phyloP scores from a whole-genome alignment of 1,140 invertebrate species.

The Cherax destructor region DNA sequence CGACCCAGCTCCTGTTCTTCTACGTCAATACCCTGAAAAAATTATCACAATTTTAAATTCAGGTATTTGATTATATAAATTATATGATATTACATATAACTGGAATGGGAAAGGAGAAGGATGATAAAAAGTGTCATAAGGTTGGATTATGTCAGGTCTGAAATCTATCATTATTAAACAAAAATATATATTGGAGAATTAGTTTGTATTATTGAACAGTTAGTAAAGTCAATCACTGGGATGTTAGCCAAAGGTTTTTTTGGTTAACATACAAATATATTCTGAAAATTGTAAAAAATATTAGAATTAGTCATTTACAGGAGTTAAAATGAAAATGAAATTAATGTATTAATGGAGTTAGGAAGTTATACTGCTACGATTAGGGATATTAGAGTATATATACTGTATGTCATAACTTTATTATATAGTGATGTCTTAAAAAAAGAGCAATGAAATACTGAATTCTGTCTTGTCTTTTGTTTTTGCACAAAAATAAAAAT shows the following conservation, averaged over 20 bases:
- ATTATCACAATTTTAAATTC: not conserved
- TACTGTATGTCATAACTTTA: not conserved
- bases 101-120: not conserved
- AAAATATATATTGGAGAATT: not conserved
- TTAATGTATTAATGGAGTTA: not conserved
- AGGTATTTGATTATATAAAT: not conserved
- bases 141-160: not conserved
- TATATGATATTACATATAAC: not conserved
- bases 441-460: not conserved
- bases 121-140: not conserved
- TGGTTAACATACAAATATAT: not conserved
- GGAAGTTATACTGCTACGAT: not conserved
- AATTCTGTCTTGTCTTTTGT: not conserved
- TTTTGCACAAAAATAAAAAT: not conserved
- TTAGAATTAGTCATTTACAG: not conserved
- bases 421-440: not conserved
- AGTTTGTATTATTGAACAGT: not conserved
- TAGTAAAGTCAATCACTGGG: not conserved
- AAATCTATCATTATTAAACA: not conserved
- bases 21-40: slow-evolving; percentile 41
- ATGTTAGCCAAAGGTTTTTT: not conserved
- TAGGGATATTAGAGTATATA: not conserved
- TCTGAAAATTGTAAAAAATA: not conserved
- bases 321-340: not conserved
- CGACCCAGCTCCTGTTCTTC: slow-evolving; percentile 83